Conservation (phyloP, 2,888 invertebrate genomes). For the Tinea semifulvella region DNA sequence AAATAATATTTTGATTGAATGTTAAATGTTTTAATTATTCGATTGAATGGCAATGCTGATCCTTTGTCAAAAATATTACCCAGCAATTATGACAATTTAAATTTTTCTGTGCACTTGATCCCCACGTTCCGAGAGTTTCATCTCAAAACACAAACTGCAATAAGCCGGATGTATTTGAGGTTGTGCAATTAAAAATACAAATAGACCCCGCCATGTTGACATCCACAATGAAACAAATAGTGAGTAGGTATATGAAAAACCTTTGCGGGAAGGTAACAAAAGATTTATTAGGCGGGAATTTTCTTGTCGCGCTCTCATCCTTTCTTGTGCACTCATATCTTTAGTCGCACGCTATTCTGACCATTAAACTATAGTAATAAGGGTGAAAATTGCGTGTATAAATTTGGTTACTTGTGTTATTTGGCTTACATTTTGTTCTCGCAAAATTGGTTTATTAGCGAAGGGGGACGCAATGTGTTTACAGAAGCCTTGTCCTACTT, state of each 20-base stretch:
- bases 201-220: neutral
- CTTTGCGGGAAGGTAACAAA: slow-evolving; percentile 13
- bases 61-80: too few relatives aligned
- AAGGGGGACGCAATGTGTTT: slow-evolving; percentile 14
- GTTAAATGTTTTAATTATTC: too few relatives aligned
- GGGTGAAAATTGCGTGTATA: neutral
- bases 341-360: neutral
- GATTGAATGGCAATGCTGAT: too few relatives aligned
- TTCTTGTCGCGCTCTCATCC: slow-evolving; percentile 12
- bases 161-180: too few relatives aligned
- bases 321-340: slow-evolving; percentile 3
- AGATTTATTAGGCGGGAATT: slow-evolving; percentile 14
- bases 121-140: too few relatives aligned
- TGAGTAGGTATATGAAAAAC: slow-evolving; percentile 13
- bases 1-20: too few relatives aligned
- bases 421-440: slow-evolving; percentile 9
- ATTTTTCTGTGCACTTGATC: too few relatives aligned
- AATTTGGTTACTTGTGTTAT: neutral
- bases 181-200: too few relatives aligned
- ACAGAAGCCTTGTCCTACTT: slow-evolving; percentile 12
- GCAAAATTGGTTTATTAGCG: slow-evolving; percentile 14
- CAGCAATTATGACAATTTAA: too few relatives aligned
- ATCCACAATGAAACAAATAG: slow-evolving; percentile 4
- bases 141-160: too few relatives aligned
- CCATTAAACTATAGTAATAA: neutral